These are phyloP conservation scores for Centruroides sculpturatus DNA, from an alignment of 1,140 invertebrate species.

Conservation along the genomic window DNA sequence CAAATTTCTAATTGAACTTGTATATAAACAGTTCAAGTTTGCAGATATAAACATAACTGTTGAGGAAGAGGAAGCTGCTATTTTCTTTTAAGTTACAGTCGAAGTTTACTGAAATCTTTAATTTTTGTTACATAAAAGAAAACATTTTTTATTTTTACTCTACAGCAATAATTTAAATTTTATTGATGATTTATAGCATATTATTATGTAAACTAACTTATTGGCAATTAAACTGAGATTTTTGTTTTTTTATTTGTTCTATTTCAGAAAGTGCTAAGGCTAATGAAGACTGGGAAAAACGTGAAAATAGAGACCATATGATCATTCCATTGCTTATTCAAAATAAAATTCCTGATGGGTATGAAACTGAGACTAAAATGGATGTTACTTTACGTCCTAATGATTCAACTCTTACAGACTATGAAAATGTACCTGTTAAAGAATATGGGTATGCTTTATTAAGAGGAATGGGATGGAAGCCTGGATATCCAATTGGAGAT, in stretches of 20 bases:
- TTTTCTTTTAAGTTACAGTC: too few species aligned
- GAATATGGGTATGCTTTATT: constrained; percentile 83
- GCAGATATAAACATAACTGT: too few species aligned
- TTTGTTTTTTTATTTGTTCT: constrained; percentile 3
- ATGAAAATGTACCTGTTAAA: constrained; percentile 73
- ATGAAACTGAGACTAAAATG: constrained; percentile 34
- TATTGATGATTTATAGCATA: too few species aligned
- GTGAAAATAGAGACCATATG: constrained; percentile 20
- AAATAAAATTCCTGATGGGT: constrained; percentile 35
- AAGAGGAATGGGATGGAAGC: constrained; percentile 85
- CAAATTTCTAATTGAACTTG: too few species aligned
- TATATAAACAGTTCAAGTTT: too few species aligned
- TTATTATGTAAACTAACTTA: too few species aligned
- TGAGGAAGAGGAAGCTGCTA: too few species aligned
- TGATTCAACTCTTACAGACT: constrained; percentile 54
- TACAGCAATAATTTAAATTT: too few species aligned
- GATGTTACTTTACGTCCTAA: constrained; percentile 33
- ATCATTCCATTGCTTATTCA: constrained; percentile 32
- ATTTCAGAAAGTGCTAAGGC: constrained; percentile 22
- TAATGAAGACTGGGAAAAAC: constrained; percentile 23
- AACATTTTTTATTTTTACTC: too few species aligned
- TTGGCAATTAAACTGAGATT: not conserved
- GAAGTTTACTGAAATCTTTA: too few species aligned
- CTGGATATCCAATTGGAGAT: constrained; percentile 22
- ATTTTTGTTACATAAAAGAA: too few species aligned